Conservation (phyloP, 2,797 vertebrate species). For the Remorina albescens region DNA sequence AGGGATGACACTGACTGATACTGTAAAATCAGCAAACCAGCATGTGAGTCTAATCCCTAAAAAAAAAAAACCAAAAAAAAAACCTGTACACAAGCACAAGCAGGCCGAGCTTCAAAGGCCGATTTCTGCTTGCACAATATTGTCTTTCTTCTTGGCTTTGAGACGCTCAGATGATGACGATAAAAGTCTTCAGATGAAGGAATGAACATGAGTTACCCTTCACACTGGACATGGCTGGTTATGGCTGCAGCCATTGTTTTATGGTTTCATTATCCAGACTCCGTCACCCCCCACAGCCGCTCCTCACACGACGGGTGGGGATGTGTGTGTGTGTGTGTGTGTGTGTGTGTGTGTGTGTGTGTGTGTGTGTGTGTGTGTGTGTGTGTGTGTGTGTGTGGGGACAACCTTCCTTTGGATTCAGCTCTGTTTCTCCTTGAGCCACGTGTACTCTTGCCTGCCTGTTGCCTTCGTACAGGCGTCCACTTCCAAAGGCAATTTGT, state of each 20-base stretch:
- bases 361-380: no score
- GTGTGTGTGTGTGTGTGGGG: no score
- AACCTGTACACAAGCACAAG: constrained; percentile 2
- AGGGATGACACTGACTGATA: constrained; percentile 10
- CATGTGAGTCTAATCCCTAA: constrained; percentile 9
- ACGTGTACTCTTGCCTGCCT: constrained; percentile 44
- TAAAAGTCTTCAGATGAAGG: constrained; percentile 50
- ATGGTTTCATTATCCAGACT: constrained; percentile 46
- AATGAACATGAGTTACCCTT: constrained; percentile 32
- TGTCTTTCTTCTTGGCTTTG: constrained; percentile 28
- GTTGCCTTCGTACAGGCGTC: constrained; percentile 52
- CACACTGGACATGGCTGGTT: constrained; percentile 45
- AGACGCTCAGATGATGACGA: constrained; percentile 45
- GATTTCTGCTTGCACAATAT: constrained; percentile 26
- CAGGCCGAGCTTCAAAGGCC: constrained; percentile 36
- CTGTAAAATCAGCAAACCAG: not conserved
- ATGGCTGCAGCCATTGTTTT: constrained; percentile 55
- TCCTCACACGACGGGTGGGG: constrained; percentile 15
- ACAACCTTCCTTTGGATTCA: constrained; percentile 44
- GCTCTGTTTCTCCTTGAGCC: constrained; percentile 47
- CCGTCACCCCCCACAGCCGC: constrained; percentile 31
- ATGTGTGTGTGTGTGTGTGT: no score
- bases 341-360: no score
- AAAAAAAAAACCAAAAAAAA: no score
- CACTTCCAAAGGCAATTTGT: constrained; percentile 66